A percentile compares a stretch with the other conserved stretches of the same genome.
phyloP scores from a whole-genome alignment of 2,888 invertebrate genomes.

The Acheta domesticus region DNA sequence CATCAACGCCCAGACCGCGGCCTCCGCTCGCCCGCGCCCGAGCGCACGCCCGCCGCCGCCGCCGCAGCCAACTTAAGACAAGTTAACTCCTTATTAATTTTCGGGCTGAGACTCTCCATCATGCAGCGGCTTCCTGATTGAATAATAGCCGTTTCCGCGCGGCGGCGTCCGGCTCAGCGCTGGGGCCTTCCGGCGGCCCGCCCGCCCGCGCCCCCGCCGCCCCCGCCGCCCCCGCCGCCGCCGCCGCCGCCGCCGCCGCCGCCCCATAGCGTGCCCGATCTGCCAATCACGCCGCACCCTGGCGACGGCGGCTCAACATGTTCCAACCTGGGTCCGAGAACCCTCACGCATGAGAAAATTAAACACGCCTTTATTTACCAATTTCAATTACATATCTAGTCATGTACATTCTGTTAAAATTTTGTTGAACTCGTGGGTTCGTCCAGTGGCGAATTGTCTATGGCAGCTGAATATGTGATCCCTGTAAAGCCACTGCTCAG shows the following conservation, averaged over 20 bases:
- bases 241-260: background rate
- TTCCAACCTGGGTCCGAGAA: too few relatives aligned
- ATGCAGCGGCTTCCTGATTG: conserved; percentile 1
- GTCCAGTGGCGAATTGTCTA: too few relatives aligned
- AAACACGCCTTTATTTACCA: too few relatives aligned
- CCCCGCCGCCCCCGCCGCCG: background rate
- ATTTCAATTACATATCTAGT: too few relatives aligned
- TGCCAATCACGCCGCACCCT: too few relatives aligned
- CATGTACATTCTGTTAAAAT: too few relatives aligned
- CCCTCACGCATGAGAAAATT: too few relatives aligned
- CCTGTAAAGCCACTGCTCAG: too few relatives aligned
- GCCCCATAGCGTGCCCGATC: background rate
- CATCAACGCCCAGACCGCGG: background rate
- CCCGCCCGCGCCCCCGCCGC: background rate
- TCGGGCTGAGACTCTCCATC: background rate
- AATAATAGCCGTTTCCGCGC: conserved; percentile 5
- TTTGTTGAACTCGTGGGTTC: too few relatives aligned
- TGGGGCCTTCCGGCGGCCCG: background rate
- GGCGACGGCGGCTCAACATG: too few relatives aligned
- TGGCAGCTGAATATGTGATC: too few relatives aligned
- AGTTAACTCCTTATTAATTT: conserved; percentile 2
- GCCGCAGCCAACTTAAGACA: conserved; percentile 18
- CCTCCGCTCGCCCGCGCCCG: background rate
- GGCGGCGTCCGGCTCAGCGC: conserved; percentile 7
- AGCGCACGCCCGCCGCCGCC: background rate